phyloP scores from a whole-genome alignment of 1,140 invertebrate species.

The Anadara kagoshimensis region DNA sequence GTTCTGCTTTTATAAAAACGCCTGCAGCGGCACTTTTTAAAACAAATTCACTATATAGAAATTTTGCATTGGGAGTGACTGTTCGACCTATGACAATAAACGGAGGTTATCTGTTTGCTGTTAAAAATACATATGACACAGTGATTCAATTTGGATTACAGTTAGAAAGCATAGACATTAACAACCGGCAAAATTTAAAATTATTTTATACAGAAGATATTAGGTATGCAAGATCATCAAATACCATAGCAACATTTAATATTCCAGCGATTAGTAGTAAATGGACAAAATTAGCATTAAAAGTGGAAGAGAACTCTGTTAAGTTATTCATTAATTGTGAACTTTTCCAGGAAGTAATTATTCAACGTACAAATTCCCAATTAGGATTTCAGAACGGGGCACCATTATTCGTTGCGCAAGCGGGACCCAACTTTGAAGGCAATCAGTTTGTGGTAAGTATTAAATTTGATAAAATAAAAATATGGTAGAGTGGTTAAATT shows the following conservation, averaged over 20 bases:
- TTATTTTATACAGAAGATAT: conserved; percentile 15
- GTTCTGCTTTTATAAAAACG: conserved; percentile 1
- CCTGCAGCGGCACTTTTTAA: conserved; percentile 4
- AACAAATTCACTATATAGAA: background rate
- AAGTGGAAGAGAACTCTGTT: conserved; percentile 11
- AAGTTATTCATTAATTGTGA: conserved; percentile 13
- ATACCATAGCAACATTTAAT: conserved; percentile 10
- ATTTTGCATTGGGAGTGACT: conserved; percentile 15
- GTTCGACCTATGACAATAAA: conserved; percentile 1
- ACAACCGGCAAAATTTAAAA: background rate
- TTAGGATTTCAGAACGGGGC: background rate
- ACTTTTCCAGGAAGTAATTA: background rate
- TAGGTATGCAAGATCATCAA: background rate
- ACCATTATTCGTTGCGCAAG: conserved; percentile 9
- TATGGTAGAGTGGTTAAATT: too few relatives aligned
- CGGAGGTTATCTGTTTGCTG: conserved; percentile 11
- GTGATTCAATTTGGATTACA: conserved; percentile 16
- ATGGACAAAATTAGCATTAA: conserved; percentile 18
- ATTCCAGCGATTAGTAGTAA: background rate
- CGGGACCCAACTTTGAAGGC: conserved; percentile 7
- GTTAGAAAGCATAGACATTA: background rate
- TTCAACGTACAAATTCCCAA: background rate
- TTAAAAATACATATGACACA: conserved; percentile 20
- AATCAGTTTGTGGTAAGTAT: conserved; percentile 12
- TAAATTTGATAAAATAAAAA: background rate